Percentiles rank a stretch among this genome's conserved stretches.
Evolutionary conservation across 2,113 vertebrate species (phyloP).

Genomic region (Brachirus orientalis): DNA sequence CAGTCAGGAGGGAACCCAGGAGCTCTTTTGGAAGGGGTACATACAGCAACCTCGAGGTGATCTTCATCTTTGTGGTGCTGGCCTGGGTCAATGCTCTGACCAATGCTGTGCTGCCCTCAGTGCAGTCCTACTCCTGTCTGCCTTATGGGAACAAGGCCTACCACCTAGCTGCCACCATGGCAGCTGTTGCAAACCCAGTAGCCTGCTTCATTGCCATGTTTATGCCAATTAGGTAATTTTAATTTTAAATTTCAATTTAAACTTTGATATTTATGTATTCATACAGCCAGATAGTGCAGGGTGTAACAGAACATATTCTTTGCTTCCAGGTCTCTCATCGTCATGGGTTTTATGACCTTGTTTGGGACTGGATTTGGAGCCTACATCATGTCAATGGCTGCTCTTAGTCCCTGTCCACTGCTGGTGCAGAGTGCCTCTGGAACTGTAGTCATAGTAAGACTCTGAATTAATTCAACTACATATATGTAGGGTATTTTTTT

Average conservation of each 20-base stretch:
- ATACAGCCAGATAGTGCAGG: not conserved
- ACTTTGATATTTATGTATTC: too few relatives aligned
- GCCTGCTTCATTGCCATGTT: conserved; percentile 88
- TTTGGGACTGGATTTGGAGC: conserved; percentile 79
- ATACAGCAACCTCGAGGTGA: conserved; percentile 68
- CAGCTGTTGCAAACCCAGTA: conserved; percentile 85
- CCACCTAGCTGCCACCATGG: conserved; percentile 84
- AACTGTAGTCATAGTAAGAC: conserved; percentile 80
- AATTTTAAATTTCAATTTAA: too few relatives aligned
- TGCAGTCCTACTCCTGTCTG: conserved; percentile 88
- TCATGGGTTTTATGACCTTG: conserved; percentile 76
- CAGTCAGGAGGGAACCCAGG: conserved; percentile 26
- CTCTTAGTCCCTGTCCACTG: conserved; percentile 83
- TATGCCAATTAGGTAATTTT: conserved; percentile 81
- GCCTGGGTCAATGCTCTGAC: conserved; percentile 88
- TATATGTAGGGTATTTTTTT: too few relatives aligned
- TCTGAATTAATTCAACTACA: too few relatives aligned
- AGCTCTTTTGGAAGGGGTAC: conserved; percentile 72
- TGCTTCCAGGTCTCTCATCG: conserved; percentile 76
- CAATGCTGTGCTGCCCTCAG: conserved; percentile 85
- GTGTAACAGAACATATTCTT: not conserved
- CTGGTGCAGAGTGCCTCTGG: conserved; percentile 74
- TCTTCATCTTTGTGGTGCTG: conserved; percentile 82
- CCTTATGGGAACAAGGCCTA: conserved; percentile 86
- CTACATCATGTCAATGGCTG: conserved; percentile 84